Percentiles rank a stretch among this genome's conserved stretches.
These are phyloP conservation scores for Nomada fabriciana DNA, from an alignment of 2,888 invertebrate species.

Conservation along the genomic window DNA sequence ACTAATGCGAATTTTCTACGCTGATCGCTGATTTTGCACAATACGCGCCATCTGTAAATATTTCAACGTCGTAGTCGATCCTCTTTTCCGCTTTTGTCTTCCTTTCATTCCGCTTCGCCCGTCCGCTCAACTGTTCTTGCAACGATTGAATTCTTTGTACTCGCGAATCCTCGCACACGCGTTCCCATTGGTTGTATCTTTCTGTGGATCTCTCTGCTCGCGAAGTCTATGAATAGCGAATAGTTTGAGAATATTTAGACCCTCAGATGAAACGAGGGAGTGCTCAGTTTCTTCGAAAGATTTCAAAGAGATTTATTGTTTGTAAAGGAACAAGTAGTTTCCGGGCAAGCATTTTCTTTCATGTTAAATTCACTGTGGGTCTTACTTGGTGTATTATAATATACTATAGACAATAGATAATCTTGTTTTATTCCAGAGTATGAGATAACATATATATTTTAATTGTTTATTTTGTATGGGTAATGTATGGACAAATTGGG, in stretches of 20 bases:
- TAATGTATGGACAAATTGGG: no score
- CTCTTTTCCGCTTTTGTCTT: background rate
- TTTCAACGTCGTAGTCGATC: slow-evolving; percentile 16
- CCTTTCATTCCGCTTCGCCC: background rate
- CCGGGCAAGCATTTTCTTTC: no score
- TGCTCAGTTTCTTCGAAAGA: no score
- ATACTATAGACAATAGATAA: no score
- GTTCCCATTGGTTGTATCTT: no score
- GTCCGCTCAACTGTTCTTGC: background rate
- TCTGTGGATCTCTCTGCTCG: background rate
- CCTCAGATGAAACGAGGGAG: background rate
- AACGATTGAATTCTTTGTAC: slow-evolving; percentile 5
- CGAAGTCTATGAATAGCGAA: background rate
- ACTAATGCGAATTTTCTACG: slow-evolving; percentile 58
- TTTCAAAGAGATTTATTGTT: no score
- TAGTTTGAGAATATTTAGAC: background rate
- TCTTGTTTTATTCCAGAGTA: no score
- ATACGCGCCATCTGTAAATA: slow-evolving; percentile 25
- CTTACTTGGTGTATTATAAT: no score
- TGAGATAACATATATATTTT: no score
- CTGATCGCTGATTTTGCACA: slow-evolving; percentile 21
- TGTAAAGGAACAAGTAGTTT: no score
- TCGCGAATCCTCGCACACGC: background rate
- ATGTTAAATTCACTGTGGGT: no score
- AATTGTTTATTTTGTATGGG: no score